These are phyloP conservation scores for Drosophila sordidula DNA, from an alignment of 2,888 invertebrate species.

Conservation along the genomic window DNA sequence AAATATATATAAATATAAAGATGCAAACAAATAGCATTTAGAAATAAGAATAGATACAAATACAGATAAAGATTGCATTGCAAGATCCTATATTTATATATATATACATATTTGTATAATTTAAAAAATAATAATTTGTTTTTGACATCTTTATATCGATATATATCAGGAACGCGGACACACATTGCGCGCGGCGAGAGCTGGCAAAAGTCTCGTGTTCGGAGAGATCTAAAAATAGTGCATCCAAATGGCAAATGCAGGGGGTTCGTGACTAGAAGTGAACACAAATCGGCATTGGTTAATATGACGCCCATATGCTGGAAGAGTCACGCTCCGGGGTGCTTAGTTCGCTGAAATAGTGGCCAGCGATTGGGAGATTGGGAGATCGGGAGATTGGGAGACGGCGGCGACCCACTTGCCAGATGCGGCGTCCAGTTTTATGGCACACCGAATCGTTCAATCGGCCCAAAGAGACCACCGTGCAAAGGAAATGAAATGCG, in stretches of 20 bases:
- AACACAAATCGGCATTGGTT: slow-evolving; percentile 30
- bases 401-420: slow-evolving; percentile 33
- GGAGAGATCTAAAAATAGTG: slow-evolving; percentile 29
- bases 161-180: slow-evolving; percentile 4
- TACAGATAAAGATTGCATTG: too few relatives aligned
- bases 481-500: slow-evolving; percentile 38
- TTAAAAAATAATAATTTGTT: neutral
- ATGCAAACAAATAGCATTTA: too few relatives aligned
- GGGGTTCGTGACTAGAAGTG: slow-evolving; percentile 62
- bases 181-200: neutral
- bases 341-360: slow-evolving; percentile 40
- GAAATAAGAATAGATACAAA: too few relatives aligned
- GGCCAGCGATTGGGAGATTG: slow-evolving; percentile 9
- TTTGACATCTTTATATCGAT: neutral
- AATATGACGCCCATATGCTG: slow-evolving; percentile 51
- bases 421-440: slow-evolving; percentile 28
- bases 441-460: slow-evolving; percentile 14
- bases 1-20: neutral
- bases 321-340: slow-evolving; percentile 63
- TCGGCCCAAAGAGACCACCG: slow-evolving; percentile 49
- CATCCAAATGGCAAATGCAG: slow-evolving; percentile 25
- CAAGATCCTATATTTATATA: too few relatives aligned
- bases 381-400: slow-evolving; percentile 10
- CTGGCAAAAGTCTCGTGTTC: slow-evolving; percentile 15
- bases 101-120: neutral